Evolutionary conservation across 2,888 invertebrate species (phyloP).

Genomic region (Apomyelois bistriatella): DNA sequence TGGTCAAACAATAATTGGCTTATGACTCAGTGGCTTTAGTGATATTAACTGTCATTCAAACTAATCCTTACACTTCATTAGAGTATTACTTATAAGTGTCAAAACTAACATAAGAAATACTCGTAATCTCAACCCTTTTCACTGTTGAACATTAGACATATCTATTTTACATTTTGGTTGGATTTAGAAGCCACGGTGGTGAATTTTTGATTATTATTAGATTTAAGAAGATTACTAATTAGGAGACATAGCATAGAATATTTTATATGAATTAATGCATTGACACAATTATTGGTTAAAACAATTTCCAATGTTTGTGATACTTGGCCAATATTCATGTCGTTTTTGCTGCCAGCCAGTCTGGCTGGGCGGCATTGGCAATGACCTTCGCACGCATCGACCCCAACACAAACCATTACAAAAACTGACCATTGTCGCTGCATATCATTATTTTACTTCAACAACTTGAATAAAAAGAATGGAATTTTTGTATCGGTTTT

Average conservation of each 20-base stretch:
- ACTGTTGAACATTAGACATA: too few species aligned
- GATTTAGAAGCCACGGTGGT: too few species aligned
- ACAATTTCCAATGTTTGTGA: background rate
- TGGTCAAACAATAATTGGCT: slow-evolving; percentile 8
- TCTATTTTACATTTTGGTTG: too few species aligned
- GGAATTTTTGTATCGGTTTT: background rate
- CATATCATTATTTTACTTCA: background rate
- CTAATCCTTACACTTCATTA: background rate
- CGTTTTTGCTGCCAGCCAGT: slow-evolving; percentile 10
- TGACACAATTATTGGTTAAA: too few species aligned
- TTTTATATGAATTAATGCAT: too few species aligned
- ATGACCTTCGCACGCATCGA: slow-evolving; percentile 13
- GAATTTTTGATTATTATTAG: too few species aligned
- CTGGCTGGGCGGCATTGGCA: slow-evolving; percentile 9
- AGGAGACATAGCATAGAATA: too few species aligned
- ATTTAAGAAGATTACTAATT: too few species aligned
- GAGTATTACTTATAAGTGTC: too few species aligned
- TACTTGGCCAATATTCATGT: background rate
- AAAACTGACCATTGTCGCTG: slow-evolving; percentile 7
- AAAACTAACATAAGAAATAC: too few species aligned
- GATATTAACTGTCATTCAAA: background rate
- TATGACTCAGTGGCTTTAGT: background rate
- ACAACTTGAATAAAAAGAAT: background rate
- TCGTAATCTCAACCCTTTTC: too few species aligned
- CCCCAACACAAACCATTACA: background rate